phyloP scores from a whole-genome alignment of 1,140 invertebrate genomes.

The Araneus ventricosus region DNA sequence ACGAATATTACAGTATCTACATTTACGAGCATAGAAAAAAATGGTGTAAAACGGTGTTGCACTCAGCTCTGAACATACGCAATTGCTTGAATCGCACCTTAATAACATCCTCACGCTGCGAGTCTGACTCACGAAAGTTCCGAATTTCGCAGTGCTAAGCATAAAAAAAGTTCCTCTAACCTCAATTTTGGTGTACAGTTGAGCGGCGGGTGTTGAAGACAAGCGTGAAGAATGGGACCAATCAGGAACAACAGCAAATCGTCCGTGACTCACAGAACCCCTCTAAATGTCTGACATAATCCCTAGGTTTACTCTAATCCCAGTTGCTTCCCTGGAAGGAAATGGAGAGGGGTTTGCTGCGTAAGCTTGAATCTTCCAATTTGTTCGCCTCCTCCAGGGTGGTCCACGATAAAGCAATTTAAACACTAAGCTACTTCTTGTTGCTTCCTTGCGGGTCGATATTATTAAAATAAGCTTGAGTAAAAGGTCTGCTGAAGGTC shows the following conservation, averaged over 20 bases:
- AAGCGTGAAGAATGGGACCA: constrained; percentile 65
- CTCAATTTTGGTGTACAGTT: constrained; percentile 20
- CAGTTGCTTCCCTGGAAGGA: constrained; percentile 12
- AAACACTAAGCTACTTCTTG: constrained; percentile 35
- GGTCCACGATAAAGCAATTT: constrained; percentile 57
- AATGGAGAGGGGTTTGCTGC: constrained; percentile 11
- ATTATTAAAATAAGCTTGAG: constrained; percentile 43
- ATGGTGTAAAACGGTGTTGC: no score
- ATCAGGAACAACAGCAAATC: constrained; percentile 58
- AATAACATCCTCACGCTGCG: no score
- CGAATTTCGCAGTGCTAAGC: no score
- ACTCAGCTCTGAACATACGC: no score
- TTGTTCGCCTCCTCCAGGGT: neutral
- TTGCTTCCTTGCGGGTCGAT: neutral
- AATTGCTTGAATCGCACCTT: no score
- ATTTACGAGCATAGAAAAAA: no score
- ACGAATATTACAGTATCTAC: no score
- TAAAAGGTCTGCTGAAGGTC: neutral
- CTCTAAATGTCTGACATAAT: constrained; percentile 65
- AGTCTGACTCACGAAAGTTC: no score
- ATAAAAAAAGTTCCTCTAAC: constrained; percentile 17
- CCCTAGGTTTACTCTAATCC: constrained; percentile 52
- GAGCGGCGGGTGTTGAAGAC: constrained; percentile 28
- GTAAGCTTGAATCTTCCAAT: constrained; percentile 48
- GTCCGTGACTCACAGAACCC: constrained; percentile 63